Conservation (phyloP, 2,888 invertebrate species). For the Erannis defoliaria region DNA sequence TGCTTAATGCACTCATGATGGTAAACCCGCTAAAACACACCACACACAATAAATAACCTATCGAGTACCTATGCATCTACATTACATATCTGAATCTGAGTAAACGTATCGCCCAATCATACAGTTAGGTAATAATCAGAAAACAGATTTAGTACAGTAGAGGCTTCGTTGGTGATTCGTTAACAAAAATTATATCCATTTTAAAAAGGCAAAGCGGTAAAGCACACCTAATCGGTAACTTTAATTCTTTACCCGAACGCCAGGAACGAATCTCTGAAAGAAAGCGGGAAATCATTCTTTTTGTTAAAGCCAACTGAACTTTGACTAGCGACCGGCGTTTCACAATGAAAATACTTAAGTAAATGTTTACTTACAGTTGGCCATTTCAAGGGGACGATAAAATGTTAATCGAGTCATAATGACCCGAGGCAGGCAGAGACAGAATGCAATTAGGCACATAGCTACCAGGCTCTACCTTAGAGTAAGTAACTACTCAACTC, state of each 20-base stretch:
- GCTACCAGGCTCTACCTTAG: no score
- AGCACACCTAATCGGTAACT: conserved; percentile 23
- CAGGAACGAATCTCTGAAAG: conserved; percentile 54
- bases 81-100: no score
- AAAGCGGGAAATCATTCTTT: conserved; percentile 49
- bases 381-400: conserved; percentile 51
- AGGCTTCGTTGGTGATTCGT: background rate
- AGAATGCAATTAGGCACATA: conserved; percentile 31
- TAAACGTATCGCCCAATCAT: no score
- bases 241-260: conserved; percentile 36
- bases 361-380: conserved; percentile 35
- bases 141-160: no score
- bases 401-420: conserved; percentile 46
- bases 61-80: no score
- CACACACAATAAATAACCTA: no score
- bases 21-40: no score
- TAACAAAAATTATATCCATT: conserved; percentile 4
- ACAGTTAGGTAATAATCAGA: no score
- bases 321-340: conserved; percentile 40
- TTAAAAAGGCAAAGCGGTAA: conserved; percentile 4
- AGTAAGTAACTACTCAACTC: conserved; percentile 1
- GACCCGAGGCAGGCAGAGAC: conserved; percentile 25
- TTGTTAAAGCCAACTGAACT: conserved; percentile 54
- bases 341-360: conserved; percentile 41
- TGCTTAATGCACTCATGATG: no score